These are phyloP conservation scores for Bombus breviceps DNA, from an alignment of 1,140 invertebrate genomes.

Conservation along the genomic window DNA sequence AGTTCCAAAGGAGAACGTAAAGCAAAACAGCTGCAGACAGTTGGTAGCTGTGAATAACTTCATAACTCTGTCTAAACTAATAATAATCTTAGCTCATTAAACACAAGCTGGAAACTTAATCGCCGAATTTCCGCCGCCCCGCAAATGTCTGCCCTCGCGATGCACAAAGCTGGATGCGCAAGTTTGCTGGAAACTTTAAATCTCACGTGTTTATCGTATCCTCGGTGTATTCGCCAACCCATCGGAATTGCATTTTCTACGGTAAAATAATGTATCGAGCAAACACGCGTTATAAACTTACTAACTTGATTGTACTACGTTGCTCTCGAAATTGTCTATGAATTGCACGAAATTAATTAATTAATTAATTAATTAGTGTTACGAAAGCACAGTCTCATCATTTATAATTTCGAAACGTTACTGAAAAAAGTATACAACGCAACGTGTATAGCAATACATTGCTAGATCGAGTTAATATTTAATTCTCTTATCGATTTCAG, in stretches of 20 bases:
- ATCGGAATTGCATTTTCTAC: constrained; percentile 15
- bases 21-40: neutral
- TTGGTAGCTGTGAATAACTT: constrained; percentile 15
- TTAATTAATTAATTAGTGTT: no score
- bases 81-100: constrained; percentile 46
- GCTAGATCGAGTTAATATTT: no score
- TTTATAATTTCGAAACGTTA: no score
- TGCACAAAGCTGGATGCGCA: neutral
- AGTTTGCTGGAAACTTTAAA: constrained; percentile 31
- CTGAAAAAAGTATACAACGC: no score
- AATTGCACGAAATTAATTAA: neutral
- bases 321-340: neutral
- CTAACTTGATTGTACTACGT: neutral
- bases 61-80: constrained; percentile 29
- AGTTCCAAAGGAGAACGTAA: neutral
- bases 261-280: neutral
- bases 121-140: constrained; percentile 1
- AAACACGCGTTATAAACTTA: neutral
- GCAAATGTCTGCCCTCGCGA: neutral
- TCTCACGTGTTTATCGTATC: constrained; percentile 36
- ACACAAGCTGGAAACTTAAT: constrained; percentile 35
- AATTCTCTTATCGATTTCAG: no score
- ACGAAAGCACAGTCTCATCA: no score
- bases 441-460: no score
- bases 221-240: neutral